Evolutionary conservation across 2,797 vertebrate genomes (phyloP).

Genomic region (Leucoraja ocellata): DNA sequence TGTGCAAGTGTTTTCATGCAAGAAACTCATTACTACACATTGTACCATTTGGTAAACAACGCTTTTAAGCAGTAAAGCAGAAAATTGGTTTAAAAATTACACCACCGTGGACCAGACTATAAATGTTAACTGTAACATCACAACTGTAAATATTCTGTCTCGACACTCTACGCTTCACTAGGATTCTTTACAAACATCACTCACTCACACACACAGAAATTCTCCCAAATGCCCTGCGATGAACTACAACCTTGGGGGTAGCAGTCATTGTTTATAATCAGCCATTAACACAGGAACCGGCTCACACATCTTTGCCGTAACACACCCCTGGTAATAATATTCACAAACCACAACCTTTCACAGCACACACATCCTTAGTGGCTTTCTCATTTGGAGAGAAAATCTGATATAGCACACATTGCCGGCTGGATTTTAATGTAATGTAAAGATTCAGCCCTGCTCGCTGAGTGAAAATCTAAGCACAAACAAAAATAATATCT

Average conservation of each 20-base stretch:
- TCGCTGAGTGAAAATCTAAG: too few species aligned
- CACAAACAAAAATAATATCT: neutral
- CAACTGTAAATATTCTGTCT: neutral
- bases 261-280: conserved; percentile 5
- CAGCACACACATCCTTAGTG: neutral
- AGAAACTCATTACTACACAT: neutral
- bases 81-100: conserved; percentile 28
- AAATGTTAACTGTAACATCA: conserved; percentile 18
- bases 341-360: conserved; percentile 10
- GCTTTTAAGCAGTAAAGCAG: conserved; percentile 24
- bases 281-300: conserved; percentile 26
- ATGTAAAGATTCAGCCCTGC: neutral
- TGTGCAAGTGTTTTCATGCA: conserved; percentile 5
- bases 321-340: neutral
- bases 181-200: neutral
- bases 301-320: neutral
- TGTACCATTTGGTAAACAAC: conserved; percentile 26
- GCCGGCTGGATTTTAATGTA: neutral
- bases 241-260: conserved; percentile 17
- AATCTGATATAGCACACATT: neutral
- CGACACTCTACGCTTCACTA: neutral
- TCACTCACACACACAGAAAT: neutral
- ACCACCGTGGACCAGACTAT: neutral
- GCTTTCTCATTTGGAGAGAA: neutral
- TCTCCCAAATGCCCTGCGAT: neutral